These are phyloP conservation scores for Aurelia sp. DNA, from an alignment of 30 jellyfish, hydroid and myxozoan species.

Conservation along the genomic window DNA sequence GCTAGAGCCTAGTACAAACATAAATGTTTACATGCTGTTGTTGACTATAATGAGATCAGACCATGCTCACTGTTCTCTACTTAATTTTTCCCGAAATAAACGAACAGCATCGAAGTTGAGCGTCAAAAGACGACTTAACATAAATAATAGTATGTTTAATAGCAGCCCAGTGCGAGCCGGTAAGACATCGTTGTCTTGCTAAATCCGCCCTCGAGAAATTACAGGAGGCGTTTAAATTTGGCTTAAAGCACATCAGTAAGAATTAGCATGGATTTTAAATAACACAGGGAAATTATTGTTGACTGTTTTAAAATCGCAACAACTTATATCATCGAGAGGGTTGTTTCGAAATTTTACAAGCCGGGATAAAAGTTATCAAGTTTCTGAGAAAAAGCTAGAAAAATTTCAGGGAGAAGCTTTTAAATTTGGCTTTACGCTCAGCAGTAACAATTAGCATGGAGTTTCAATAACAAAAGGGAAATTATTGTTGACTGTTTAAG, in stretches of 20 bases:
- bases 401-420: too few relatives aligned
- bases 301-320: too few relatives aligned
- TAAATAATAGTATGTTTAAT: slow-evolving; percentile 26
- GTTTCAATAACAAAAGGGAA: too few relatives aligned
- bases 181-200: background rate
- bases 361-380: too few relatives aligned
- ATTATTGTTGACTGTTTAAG: too few relatives aligned
- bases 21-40: background rate
- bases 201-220: slow-evolving; percentile 37
- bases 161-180: slow-evolving; percentile 38
- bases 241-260: slow-evolving; percentile 16
- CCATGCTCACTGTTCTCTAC: background rate
- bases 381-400: too few relatives aligned
- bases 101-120: slow-evolving; percentile 19
- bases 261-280: too few relatives aligned
- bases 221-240: slow-evolving; percentile 22
- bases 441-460: too few relatives aligned
- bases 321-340: too few relatives aligned
- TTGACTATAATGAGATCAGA: slow-evolving; percentile 1
- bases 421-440: too few relatives aligned
- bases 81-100: background rate
- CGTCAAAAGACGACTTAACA: background rate
- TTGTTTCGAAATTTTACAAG: too few relatives aligned
- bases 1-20: background rate
- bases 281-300: background rate